phyloP scores from a whole-genome alignment of 1,140 invertebrate species.

The Scaptomyza pallida region DNA sequence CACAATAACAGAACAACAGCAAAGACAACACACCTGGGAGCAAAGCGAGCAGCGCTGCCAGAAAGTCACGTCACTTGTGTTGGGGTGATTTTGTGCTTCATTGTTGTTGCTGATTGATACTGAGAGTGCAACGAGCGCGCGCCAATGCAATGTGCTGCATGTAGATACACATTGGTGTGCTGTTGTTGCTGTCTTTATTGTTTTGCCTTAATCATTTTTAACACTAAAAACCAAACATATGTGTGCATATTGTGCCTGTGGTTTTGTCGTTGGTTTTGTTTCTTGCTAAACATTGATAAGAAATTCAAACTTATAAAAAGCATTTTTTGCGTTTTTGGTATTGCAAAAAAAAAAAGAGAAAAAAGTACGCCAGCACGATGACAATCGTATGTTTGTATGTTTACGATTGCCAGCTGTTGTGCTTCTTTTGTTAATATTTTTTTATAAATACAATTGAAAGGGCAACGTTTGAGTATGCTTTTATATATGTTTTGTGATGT shows the following conservation, averaged over 20 bases:
- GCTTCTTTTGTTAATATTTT: constrained; percentile 5
- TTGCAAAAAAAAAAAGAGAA: constrained; percentile 21
- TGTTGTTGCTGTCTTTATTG: constrained; percentile 41
- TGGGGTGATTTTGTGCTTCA: constrained; percentile 43
- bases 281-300: constrained; percentile 53
- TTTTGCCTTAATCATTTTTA: neutral
- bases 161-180: constrained; percentile 1
- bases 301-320: constrained; percentile 28
- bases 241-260: constrained; percentile 31
- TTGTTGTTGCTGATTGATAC: constrained; percentile 14
- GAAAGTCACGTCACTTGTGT: constrained; percentile 61
- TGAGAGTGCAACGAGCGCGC: constrained; percentile 59
- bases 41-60: constrained; percentile 43
- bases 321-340: constrained; percentile 6
- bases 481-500: no score
- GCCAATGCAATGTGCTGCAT: constrained; percentile 31
- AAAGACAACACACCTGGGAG: constrained; percentile 46
- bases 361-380: constrained; percentile 28
- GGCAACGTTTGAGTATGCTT: constrained; percentile 9
- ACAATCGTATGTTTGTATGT: neutral
- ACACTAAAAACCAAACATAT: constrained; percentile 4
- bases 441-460: neutral
- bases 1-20: constrained; percentile 11
- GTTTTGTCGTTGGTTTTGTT: constrained; percentile 29
- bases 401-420: constrained; percentile 31